phyloP scores from a whole-genome alignment of 1,140 invertebrate genomes.

The Panagrolaimus sp. region DNA sequence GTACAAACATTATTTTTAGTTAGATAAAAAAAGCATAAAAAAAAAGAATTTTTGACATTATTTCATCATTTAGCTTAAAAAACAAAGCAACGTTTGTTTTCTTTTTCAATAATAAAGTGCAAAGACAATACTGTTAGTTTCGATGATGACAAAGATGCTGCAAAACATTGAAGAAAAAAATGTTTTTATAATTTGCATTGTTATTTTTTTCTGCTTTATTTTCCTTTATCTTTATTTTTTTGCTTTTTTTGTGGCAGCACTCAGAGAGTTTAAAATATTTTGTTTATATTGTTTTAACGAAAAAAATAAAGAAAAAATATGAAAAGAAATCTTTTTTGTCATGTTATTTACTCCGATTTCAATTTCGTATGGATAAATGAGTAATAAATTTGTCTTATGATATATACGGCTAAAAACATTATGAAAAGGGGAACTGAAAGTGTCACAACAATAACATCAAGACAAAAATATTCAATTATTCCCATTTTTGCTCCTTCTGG shows the following conservation, averaged over 20 bases:
- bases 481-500: slow-evolving; percentile 6
- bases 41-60: too few species aligned
- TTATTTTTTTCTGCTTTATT: too few species aligned
- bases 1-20: too few species aligned
- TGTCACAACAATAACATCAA: slow-evolving; percentile 6
- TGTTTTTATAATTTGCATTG: too few species aligned
- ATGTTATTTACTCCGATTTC: not conserved
- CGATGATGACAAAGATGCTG: too few species aligned
- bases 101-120: too few species aligned
- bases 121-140: too few species aligned
- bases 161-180: too few species aligned
- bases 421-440: not conserved
- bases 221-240: not conserved
- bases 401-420: not conserved
- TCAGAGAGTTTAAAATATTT: not conserved
- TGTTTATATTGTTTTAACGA: not conserved
- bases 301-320: not conserved
- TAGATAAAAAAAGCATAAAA: too few species aligned
- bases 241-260: not conserved
- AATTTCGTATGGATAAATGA: not conserved
- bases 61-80: too few species aligned
- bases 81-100: too few species aligned
- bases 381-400: not conserved
- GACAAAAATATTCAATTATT: not conserved
- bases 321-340: not conserved